phyloP scores from a whole-genome alignment of 2,797 vertebrate genomes.

The Sarcoramphus papa region DNA sequence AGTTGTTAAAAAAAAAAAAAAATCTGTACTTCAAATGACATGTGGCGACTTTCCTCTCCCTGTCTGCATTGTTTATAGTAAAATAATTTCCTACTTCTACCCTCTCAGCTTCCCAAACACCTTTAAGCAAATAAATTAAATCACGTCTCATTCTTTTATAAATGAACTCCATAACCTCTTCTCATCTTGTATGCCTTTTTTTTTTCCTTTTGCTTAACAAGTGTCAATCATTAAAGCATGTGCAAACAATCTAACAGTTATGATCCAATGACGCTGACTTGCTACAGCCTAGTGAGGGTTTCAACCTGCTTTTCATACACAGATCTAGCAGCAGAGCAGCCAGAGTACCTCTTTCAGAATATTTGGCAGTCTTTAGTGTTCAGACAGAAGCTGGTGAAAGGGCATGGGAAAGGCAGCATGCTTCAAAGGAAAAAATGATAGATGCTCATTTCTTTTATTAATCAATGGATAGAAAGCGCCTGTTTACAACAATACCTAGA shows the following conservation, averaged over 20 bases:
- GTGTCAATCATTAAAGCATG: not conserved
- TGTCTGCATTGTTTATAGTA: not conserved
- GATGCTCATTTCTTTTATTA: not conserved
- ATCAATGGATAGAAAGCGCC: not conserved
- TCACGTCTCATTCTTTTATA: not conserved
- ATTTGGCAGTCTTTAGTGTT: not conserved
- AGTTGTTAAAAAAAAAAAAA: not conserved
- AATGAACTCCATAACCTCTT: not conserved
- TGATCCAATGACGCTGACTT: not conserved
- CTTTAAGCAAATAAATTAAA: not conserved
- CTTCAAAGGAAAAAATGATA: not conserved
- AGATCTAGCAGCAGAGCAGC: not conserved
- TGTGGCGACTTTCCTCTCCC: not conserved
- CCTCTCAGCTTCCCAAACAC: not conserved
- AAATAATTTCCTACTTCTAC: not conserved
- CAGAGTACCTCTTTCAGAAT: not conserved
- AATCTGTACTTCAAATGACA: not conserved
- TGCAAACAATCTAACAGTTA: not conserved
- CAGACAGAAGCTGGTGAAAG: conserved; percentile 2
- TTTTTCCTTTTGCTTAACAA: not conserved
- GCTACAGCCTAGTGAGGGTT: not conserved
- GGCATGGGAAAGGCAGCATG: conserved; percentile 14
- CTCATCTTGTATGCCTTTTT: not conserved
- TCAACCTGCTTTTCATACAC: not conserved
- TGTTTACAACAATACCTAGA: not conserved